These are phyloP conservation scores for Megalopta genalis DNA, from an alignment of 1,140 invertebrate genomes.

Conservation along the genomic window DNA sequence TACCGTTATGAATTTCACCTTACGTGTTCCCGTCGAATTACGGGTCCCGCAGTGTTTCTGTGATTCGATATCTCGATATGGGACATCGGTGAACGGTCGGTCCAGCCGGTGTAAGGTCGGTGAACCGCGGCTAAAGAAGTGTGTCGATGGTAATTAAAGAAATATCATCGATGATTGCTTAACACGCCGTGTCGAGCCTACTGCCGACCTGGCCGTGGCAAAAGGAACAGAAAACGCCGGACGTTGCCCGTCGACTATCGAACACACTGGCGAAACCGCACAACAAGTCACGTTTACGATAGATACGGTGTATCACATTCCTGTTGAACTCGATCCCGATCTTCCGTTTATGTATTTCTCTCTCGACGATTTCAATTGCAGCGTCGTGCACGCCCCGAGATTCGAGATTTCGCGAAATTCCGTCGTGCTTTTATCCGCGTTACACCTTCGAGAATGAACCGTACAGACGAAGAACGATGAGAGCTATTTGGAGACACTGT, in stretches of 20 bases:
- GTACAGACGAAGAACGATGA: too few relatives aligned
- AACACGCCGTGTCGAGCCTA: not conserved
- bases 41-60: not conserved
- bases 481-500: too few relatives aligned
- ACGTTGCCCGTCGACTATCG: too few relatives aligned
- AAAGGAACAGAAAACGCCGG: not conserved
- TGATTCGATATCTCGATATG: conserved; percentile 1
- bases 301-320: not conserved
- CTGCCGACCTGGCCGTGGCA: not conserved
- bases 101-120: conserved; percentile 37
- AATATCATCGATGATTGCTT: conserved; percentile 51
- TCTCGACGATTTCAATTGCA: too few relatives aligned
- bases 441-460: too few relatives aligned
- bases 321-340: too few relatives aligned
- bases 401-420: too few relatives aligned
- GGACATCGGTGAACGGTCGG: conserved; percentile 7
- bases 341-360: too few relatives aligned
- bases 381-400: too few relatives aligned
- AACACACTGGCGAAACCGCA: not conserved
- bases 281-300: not conserved
- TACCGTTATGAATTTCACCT: conserved; percentile 26
- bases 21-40: not conserved
- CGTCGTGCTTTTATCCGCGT: too few relatives aligned
- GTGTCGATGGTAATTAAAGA: conserved; percentile 53
- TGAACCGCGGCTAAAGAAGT: conserved; percentile 53